These are phyloP conservation scores for Oreotrochilus melanogaster DNA, from an alignment of 2,113 vertebrate species.

Conservation along the genomic window DNA sequence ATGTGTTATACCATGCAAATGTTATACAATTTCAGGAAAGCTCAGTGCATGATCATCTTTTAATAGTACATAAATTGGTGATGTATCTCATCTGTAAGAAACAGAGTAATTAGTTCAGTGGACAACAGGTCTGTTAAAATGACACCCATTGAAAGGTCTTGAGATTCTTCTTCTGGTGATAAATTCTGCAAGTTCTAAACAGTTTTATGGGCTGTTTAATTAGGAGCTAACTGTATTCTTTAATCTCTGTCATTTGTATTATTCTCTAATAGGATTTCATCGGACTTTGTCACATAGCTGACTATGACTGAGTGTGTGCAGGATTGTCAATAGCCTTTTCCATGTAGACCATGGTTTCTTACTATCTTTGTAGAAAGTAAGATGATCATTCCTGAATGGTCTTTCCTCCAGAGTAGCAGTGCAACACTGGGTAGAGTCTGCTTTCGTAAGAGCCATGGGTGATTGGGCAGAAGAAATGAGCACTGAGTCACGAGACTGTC, in stretches of 20 bases:
- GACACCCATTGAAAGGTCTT: not conserved
- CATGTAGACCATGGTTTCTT: not conserved
- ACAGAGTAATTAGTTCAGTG: not conserved
- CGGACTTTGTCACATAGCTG: slow-evolving; percentile 44
- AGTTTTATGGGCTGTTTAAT: slow-evolving; percentile 56
- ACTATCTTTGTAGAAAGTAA: not conserved
- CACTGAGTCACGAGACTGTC: not conserved
- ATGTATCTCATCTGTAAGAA: not conserved
- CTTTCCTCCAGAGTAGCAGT: not conserved
- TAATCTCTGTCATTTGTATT: slow-evolving; percentile 61
- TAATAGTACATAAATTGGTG: slow-evolving; percentile 45
- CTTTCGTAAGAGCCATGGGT: not conserved
- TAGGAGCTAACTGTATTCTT: slow-evolving; percentile 48
- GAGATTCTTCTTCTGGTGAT: slow-evolving; percentile 20
- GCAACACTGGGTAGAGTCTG: not conserved
- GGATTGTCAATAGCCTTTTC: not conserved
- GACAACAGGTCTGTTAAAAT: slow-evolving; percentile 46
- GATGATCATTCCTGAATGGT: not conserved
- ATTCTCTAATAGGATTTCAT: slow-evolving; percentile 52
- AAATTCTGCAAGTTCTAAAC: slow-evolving; percentile 1
- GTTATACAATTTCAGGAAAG: slow-evolving; percentile 71
- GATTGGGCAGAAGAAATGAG: not conserved
- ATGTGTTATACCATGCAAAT: slow-evolving; percentile 74
- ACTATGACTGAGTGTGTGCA: not conserved
- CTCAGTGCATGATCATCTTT: slow-evolving; percentile 55